A percentile compares a stretch with the other conserved stretches of the same genome.
Conservation (phyloP, 2,113 vertebrate species). For the Buteo buteo region DNA sequence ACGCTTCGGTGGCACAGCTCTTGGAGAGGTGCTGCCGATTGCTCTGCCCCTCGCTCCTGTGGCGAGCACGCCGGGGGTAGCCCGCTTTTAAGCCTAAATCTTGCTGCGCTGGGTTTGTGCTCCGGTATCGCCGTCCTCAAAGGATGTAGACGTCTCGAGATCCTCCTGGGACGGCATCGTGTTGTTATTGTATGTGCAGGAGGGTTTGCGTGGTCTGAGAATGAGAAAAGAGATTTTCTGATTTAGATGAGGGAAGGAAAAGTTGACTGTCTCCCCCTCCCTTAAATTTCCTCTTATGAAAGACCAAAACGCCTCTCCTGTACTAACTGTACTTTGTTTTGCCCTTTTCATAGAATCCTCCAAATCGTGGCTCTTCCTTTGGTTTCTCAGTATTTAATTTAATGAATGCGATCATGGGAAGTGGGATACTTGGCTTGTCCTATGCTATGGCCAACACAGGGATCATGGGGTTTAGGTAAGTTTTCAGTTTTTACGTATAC, state of each 20-base stretch:
- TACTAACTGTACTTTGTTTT: not conserved
- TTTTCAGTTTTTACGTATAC: not conserved
- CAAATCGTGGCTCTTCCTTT: constrained; percentile 80
- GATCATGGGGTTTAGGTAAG: constrained; percentile 90
- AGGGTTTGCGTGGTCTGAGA: accelerated
- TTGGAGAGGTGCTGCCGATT: accelerated
- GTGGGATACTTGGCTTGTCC: constrained; percentile 90
- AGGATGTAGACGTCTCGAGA: accelerated
- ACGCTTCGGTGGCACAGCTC: accelerated
- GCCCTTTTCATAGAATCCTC: constrained; percentile 61
- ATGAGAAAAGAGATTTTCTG: not conserved
- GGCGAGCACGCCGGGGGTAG: not conserved
- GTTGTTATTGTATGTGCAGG: accelerated
- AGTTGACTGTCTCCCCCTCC: not conserved
- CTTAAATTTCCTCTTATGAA: not conserved
- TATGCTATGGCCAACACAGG: constrained; percentile 92
- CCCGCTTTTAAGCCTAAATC: accelerated
- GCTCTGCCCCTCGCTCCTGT: not conserved
- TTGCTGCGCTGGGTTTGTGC: accelerated
- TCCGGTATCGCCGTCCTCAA: accelerated
- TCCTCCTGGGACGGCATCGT: not conserved
- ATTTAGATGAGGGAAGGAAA: not conserved
- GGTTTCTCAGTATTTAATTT: constrained; percentile 89
- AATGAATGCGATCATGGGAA: constrained; percentile 96
- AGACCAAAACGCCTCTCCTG: not conserved